Percentiles rank a stretch among this genome's conserved stretches.
Evolutionary conservation across 2,888 invertebrate species (phyloP).

Genomic region (Kuschelorhynchus macadamiae): DNA sequence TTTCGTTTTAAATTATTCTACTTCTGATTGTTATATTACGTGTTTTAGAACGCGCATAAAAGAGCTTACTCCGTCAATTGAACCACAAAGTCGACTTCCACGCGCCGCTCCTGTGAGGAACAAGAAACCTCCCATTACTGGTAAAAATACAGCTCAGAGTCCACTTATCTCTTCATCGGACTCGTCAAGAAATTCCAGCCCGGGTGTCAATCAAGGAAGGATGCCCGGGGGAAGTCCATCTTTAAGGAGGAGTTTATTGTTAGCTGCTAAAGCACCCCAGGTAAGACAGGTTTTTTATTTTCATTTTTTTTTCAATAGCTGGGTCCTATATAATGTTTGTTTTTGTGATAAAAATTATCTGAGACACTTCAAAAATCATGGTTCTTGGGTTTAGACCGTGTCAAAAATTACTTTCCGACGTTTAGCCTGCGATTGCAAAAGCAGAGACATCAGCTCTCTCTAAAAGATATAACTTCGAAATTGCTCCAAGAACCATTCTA

Average conservation of each 20-base stretch:
- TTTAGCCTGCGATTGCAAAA: too few species aligned
- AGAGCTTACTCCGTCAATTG: constrained; percentile 71
- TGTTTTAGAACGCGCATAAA: constrained; percentile 75
- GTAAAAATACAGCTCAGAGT: constrained; percentile 62
- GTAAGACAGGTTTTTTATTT: constrained; percentile 16
- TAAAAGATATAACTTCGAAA: too few species aligned
- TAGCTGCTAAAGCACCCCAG: constrained; percentile 72
- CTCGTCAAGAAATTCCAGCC: constrained; percentile 80
- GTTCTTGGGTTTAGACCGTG: too few species aligned
- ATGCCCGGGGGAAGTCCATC: constrained; percentile 66
- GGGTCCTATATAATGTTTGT: too few species aligned
- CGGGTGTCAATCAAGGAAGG: constrained; percentile 63
- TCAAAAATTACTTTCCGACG: too few species aligned
- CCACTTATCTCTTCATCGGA: constrained; percentile 68
- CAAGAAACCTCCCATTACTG: constrained; percentile 64
- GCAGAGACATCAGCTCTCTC: too few species aligned
- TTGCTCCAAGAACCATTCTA: too few species aligned
- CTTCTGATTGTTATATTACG: not conserved
- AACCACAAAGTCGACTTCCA: constrained; percentile 63
- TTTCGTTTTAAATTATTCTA: too few species aligned
- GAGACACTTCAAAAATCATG: too few species aligned
- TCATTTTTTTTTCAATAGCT: not conserved
- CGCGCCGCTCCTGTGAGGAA: constrained; percentile 58
- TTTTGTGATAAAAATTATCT: too few species aligned
- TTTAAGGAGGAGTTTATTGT: constrained; percentile 69